Percentiles rank a stretch among this genome's conserved stretches.
Conservation (phyloP, 2,888 invertebrate genomes). For the Oligia strigilis region DNA sequence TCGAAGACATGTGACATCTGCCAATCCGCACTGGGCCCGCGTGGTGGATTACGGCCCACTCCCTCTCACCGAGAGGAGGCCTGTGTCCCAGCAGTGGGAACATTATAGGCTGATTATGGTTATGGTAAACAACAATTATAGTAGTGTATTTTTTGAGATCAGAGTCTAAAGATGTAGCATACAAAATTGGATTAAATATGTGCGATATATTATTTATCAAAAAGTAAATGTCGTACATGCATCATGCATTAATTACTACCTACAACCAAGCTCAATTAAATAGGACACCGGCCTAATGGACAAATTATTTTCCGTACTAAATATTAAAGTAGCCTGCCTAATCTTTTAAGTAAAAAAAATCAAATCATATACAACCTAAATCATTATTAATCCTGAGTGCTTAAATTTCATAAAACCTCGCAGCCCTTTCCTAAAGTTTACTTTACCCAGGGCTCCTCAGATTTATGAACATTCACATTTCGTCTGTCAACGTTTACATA, state of each 20-base stretch:
- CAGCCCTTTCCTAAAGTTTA: constrained; percentile 66
- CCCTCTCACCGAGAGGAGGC: too few relatives aligned
- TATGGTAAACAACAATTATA: neutral
- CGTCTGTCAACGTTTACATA: constrained; percentile 79
- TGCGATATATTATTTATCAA: neutral
- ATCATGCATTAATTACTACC: neutral
- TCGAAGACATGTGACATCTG: too few relatives aligned
- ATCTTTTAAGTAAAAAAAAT: constrained; percentile 45
- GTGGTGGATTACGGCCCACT: too few relatives aligned
- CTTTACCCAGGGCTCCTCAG: constrained; percentile 66
- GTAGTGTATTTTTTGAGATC: neutral
- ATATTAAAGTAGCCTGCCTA: constrained; percentile 23
- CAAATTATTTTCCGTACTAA: constrained; percentile 37
- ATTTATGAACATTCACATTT: constrained; percentile 78
- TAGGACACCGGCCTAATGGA: constrained; percentile 1
- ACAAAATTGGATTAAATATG: neutral
- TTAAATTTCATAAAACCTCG: constrained; percentile 64
- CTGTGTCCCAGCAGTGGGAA: too few relatives aligned
- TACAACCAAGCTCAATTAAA: neutral
- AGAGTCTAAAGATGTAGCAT: neutral
- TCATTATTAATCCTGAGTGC: constrained; percentile 61
- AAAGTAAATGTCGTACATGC: neutral
- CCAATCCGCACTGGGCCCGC: too few relatives aligned
- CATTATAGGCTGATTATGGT: too few relatives aligned
- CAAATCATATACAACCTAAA: constrained; percentile 55